Conservation (phyloP, 2,797 vertebrate species). For the Coregonus suidteri region DNA sequence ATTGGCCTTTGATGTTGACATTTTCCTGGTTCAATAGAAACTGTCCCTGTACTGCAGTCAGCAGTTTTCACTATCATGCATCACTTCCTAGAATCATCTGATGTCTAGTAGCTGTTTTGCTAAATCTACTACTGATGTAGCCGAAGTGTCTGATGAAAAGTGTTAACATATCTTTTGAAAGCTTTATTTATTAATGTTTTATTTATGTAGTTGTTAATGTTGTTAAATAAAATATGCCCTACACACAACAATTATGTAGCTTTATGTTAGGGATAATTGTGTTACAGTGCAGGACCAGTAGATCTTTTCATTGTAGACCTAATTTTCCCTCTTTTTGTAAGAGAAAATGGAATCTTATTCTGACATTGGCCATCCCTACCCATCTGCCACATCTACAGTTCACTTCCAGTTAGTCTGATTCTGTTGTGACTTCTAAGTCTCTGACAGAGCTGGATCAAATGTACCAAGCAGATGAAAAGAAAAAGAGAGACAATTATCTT, state of each 20-base stretch:
- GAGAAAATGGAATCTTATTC: not conserved
- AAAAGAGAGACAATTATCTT: constrained; percentile 24
- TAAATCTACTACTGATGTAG: not conserved
- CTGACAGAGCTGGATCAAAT: not conserved
- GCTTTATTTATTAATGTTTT: not conserved
- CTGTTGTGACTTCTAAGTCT: not conserved
- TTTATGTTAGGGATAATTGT: not conserved
- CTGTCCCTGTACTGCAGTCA: constrained; percentile 34
- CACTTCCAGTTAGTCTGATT: not conserved
- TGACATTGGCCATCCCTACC: not conserved
- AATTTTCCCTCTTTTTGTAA: not conserved
- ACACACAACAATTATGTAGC: not conserved
- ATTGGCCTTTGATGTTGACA: constrained; percentile 29
- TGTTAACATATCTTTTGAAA: not conserved
- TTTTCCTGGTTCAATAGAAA: constrained; percentile 38
- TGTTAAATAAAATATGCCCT: not conserved
- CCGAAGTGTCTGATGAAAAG: not conserved
- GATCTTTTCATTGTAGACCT: not conserved
- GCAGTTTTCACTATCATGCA: constrained; percentile 32
- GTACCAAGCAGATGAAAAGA: constrained; percentile 11
- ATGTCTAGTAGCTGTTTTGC: not conserved
- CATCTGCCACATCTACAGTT: not conserved
- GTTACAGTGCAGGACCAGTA: not conserved
- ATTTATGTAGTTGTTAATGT: not conserved
- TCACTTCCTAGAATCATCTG: not conserved